These are phyloP conservation scores for Druon quercuslanigerum DNA, from an alignment of 1,140 invertebrate species.

Conservation along the genomic window DNA sequence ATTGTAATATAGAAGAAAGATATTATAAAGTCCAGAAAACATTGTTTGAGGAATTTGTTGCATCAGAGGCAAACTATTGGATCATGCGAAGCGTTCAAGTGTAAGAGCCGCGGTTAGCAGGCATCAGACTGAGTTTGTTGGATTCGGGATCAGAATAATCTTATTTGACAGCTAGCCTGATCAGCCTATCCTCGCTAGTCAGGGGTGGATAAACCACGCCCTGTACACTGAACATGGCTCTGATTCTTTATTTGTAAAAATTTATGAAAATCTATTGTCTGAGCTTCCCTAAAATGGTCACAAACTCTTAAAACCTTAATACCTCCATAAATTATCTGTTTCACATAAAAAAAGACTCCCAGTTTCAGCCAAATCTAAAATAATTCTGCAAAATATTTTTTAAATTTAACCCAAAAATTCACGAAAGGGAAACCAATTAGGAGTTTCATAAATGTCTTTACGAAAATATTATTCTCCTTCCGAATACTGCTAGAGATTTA, in stretches of 20 bases:
- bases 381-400: no score
- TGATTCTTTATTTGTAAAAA: background rate
- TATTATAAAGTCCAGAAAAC: conserved; percentile 33
- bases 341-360: no score
- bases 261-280: background rate
- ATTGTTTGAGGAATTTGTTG: conserved; percentile 38
- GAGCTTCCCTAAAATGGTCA: background rate
- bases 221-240: conserved; percentile 39
- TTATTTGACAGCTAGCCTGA: conserved; percentile 70
- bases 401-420: no score
- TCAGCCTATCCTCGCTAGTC: conserved; percentile 70
- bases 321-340: background rate
- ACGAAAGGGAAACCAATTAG: background rate
- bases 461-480: background rate
- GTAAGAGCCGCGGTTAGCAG: conserved; percentile 65
- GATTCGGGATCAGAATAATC: conserved; percentile 76
- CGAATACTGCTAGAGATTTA: background rate
- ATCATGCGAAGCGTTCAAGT: conserved; percentile 64
- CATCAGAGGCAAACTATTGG: conserved; percentile 66
- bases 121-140: conserved; percentile 73
- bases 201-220: conserved; percentile 72
- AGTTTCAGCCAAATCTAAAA: no score
- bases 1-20: background rate
- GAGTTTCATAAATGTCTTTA: background rate
- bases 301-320: background rate